Evolutionary conservation across 2,113 vertebrate genomes (phyloP), one percentile per base, ranked within the genome.

Genomic region (Oxygymnocypris stewartii): DNA sequence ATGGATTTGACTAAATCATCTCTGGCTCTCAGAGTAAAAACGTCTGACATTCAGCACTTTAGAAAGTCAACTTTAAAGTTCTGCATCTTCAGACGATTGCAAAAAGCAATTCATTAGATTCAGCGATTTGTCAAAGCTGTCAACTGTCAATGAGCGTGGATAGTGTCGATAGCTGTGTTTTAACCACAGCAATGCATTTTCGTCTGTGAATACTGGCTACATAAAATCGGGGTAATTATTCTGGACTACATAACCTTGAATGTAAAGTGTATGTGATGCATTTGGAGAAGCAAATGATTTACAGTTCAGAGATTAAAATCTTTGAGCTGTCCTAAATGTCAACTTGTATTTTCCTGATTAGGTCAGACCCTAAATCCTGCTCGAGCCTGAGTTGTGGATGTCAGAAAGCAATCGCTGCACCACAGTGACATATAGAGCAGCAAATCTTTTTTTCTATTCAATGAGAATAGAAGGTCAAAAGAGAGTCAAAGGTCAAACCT

Each of bases 381-480:
- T 18, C 5, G 47, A 47, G 47, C 23, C 69, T 57, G 6, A 78
- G 14, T 6, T 78, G 76, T 2, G 49, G 65, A 51, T 65, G 84
- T 78, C 84, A 85, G 74, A 75, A 78, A 47, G 57, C 84, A 37
- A 16, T 67, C 47, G 40, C 73, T 47, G 59, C 25, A 28, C 7
- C n/a, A 57, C 85, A n/a, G 61, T 86, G 85, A 73, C 63, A 86
- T 61, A 81, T 47, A 61, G 49, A 59, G 23, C 79, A 73, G 18
- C 37, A 59, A 31, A 11, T 44, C 14, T 59, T n/a, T 7, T 49
- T 80, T 63, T 86, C 47, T 35, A 23, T 85, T 85, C 49, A 59
- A 61, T 80, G 77, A 80, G 77, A 80, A 74, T 20, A 73, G 42
- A 85, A 85, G 49, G 85, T 73, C 77, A 61, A n/a, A 67, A 47